Conservation (phyloP, 2,113 vertebrate genomes). For the Planiliza haematocheilus region DNA sequence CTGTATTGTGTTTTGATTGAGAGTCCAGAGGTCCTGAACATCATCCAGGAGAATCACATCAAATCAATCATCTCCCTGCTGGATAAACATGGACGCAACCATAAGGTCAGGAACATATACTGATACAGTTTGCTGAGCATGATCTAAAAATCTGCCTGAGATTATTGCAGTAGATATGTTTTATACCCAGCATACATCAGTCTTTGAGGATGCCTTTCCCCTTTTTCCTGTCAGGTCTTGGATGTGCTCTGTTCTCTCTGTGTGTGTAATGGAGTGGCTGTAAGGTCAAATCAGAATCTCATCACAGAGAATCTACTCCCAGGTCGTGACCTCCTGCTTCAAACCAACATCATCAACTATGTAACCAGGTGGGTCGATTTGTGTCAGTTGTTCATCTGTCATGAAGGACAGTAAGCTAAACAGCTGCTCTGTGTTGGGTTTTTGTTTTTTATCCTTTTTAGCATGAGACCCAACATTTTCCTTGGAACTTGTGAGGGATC, state of each 20-base stretch:
- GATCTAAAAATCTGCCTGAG: background rate
- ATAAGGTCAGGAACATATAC: constrained; percentile 86
- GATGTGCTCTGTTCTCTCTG: constrained; percentile 94
- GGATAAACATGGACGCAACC: constrained; percentile 95
- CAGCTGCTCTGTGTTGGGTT: background rate
- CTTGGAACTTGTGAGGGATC: constrained; percentile 92
- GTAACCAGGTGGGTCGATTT: constrained; percentile 87
- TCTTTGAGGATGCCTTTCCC: constrained; percentile 2
- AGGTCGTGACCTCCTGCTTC: constrained; percentile 90
- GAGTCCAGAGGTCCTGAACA: constrained; percentile 94
- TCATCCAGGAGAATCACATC: constrained; percentile 96
- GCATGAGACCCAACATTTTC: constrained; percentile 95
- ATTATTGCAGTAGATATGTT: background rate
- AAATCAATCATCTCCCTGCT: constrained; percentile 95
- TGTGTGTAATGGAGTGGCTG: constrained; percentile 94
- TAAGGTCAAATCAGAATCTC: constrained; percentile 95
- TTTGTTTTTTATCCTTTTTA: constrained; percentile 62
- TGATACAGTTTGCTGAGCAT: background rate
- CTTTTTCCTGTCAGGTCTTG: constrained; percentile 83
- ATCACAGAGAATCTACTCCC: constrained; percentile 96
- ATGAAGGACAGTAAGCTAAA: background rate
- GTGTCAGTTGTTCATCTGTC: background rate
- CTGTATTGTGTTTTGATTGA: constrained; percentile 95
- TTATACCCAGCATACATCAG: background rate
- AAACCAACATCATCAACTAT: constrained; percentile 92